Base-by-base conservation (phyloP, 2,797 vertebrate species). In the Etheostoma nigrum region DNA sequence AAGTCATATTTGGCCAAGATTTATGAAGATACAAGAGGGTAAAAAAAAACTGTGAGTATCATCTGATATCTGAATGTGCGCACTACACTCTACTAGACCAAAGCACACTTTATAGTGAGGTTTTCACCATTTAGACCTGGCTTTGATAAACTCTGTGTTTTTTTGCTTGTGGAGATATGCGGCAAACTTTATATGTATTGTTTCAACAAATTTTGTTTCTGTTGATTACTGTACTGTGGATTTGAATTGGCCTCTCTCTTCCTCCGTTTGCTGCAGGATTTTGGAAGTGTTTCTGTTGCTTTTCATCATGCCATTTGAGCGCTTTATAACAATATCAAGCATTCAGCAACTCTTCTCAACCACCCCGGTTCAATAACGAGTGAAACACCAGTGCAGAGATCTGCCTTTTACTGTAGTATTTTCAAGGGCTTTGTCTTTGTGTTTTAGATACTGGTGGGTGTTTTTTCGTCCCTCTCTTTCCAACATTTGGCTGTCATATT, bases 401-500 rank as follows among this genome's bases (percentile, higher is more conserved):
- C 85, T 81, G 79, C 76, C 84, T 82, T 85, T 74, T 80, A 48
- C 76, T 48, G 52, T 25, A 65, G 79, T 85, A 70, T 72, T 89
- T 89, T 68, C 72, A 69, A 81, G 80, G 48, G 82, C 83, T 89
- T 89, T 84, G 81, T 90, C 75, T 91, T 86, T 83, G 75, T 65
- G 74, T 85, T 88, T 76, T 78, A 78, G 83, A 83, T 86, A 87
- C 80, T 23, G 52, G 73, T 84, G 80, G 51, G 76, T 87, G 83
- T 74, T 19, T 53, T 21, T 64, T 25, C 14, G 0, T 47, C 10
- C 3, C 10, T 12, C 42, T 73, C 57, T 72, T 82, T 83, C 79
- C 55, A 77, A 84, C 79, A 79, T 88, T 90, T 78, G 79, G 72
- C 85, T 90, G 87, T 93, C 93, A 89, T 89, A 92, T 93, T 92